A percentile compares a stretch with the other conserved stretches of the same genome.
Conservation (phyloP, 2,888 invertebrate genomes). For the Eledona agricola region DNA sequence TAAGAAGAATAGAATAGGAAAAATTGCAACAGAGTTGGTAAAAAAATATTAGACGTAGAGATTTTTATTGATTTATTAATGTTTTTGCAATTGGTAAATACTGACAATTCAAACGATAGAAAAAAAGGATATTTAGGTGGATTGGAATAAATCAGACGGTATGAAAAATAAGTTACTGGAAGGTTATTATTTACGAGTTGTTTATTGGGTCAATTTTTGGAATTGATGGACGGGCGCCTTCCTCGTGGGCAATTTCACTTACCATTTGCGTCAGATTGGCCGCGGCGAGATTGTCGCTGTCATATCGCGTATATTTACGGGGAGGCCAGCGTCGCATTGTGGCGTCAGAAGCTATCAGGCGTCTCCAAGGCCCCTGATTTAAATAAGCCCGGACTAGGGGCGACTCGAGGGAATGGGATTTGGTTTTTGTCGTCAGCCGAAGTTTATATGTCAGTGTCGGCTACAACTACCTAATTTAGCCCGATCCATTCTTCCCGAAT, state of each 20-base stretch:
- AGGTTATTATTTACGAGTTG: no score
- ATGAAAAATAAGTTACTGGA: no score
- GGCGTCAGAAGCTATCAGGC: constrained; percentile 63
- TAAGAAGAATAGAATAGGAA: no score
- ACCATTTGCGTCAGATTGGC: constrained; percentile 26
- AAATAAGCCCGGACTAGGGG: constrained; percentile 61
- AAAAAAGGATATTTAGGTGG: no score
- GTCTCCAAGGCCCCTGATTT: constrained; percentile 62
- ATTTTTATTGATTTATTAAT: no score
- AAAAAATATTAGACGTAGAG: no score
- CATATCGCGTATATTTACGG: constrained; percentile 55
- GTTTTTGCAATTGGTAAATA: no score
- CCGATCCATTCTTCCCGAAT: constrained; percentile 55
- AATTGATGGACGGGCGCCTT: not conserved
- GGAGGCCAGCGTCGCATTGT: constrained; percentile 59
- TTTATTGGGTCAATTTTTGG: no score
- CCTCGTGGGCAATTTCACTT: constrained; percentile 31
- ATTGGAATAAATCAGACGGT: no score
- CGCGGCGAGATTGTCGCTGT: constrained; percentile 33
- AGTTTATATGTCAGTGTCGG: constrained; percentile 62
- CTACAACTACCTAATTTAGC: constrained; percentile 58
- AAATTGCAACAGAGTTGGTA: no score
- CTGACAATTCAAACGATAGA: no score
- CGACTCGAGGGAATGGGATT: constrained; percentile 60
- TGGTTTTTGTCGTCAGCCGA: constrained; percentile 62